Percentiles rank a stretch among this genome's conserved stretches.
Conservation (phyloP, 1,140 invertebrate species). For the Delia radicum region DNA sequence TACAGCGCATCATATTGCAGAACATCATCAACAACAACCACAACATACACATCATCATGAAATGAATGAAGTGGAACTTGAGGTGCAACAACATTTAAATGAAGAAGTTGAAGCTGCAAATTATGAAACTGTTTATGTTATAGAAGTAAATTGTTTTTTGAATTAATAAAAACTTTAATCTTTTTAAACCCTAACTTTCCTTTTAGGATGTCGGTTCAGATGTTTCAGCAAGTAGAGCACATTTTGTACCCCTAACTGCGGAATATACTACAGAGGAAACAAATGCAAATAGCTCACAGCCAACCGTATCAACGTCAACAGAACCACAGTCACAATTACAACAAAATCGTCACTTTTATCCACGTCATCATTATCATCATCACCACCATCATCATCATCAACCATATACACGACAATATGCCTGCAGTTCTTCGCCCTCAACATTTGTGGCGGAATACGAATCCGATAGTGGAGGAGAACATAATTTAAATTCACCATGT, state of each 20-base stretch:
- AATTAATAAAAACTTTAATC: neutral
- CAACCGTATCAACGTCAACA: neutral
- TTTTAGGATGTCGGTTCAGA: conserved; percentile 15
- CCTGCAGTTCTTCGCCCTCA: neutral
- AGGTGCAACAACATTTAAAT: conserved; percentile 2
- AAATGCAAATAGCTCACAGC: neutral
- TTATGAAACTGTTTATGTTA: conserved; percentile 13
- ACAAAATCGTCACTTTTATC: neutral
- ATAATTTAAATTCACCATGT: too few relatives aligned
- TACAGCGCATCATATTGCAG: neutral
- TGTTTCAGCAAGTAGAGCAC: conserved; percentile 1
- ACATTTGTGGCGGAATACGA: neutral
- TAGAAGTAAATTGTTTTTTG: neutral
- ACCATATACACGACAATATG: conserved; percentile 4
- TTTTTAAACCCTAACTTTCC: too few relatives aligned
- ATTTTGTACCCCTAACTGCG: neutral
- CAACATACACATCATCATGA: neutral
- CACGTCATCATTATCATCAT: conserved; percentile 5
- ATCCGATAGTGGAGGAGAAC: neutral
- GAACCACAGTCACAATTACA: neutral
- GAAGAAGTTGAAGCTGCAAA: conserved; percentile 3
- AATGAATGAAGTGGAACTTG: neutral
- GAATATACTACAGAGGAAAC: neutral
- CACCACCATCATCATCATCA: conserved; percentile 9
- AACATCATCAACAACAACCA: neutral